Base-by-base conservation (phyloP, 2,888 invertebrate genomes). In the Melinaea menophilus region DNA sequence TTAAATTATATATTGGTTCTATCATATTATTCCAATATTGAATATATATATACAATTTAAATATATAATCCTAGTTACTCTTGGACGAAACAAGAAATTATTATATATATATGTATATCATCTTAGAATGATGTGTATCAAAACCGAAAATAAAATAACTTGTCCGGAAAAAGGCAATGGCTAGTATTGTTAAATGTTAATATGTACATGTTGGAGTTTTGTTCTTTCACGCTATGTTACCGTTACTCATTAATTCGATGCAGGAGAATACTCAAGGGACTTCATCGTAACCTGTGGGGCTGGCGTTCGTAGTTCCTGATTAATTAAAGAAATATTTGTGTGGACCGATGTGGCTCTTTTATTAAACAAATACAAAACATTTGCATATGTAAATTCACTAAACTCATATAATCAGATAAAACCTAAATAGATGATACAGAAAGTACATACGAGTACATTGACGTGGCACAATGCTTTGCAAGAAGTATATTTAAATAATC, bases 191-290 rank as follows among this genome's bases (percentile, higher is more conserved):
- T 7, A 51, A 9, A 51, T 51, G 9, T 11, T 31, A n/a, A 51
- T 9, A 31, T 31, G 9, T 51, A 31, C 51, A 55, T 63, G 33
- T 45, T 56, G 55, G 62, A 67, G 66, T 61, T 68, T 65, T 41
- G 64, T 56, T 22, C 56, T 51, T 64, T 75, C 84, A 84, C 84
- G 84, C 84, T 63, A 85, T 79, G 66, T 72, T 69, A 71, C 71
- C 80, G 80, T 83, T 82, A 80, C 76, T 79, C 78, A 66, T 64
- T 69, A 59, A 61, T 64, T 64, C 56, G 64, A 61, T 58, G 57
- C 45, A 34, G 51, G 55, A 65, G 59, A 57, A 61, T 63, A 67
- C 68, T 67, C 63, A 41, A 56, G 67, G 69, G 61, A 68, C 56
- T 67, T 57, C 41, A 34, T 64, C 55, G 48, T 61, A 63, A 67